Conservation (phyloP, 2,797 vertebrate species). For the Micromesistius poutassou region DNA sequence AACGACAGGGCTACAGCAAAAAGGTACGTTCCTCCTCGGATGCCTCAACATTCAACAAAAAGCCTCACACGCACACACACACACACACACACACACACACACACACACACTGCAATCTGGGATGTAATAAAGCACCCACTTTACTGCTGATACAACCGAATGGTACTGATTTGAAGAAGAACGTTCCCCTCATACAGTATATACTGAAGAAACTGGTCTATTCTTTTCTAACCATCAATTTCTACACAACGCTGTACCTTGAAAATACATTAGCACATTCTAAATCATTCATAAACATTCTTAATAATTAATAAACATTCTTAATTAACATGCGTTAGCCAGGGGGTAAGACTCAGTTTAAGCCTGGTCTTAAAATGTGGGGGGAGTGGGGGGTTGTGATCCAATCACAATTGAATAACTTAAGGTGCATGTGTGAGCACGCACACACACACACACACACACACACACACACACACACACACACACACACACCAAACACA, state of each 20-base stretch:
- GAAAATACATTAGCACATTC: background rate
- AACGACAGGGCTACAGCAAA: conserved; percentile 99
- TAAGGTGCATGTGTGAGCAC: too few relatives aligned
- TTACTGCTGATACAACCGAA: background rate
- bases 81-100: background rate
- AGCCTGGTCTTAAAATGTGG: too few relatives aligned
- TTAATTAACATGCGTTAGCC: background rate
- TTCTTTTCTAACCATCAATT: too few relatives aligned
- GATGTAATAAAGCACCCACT: too few relatives aligned
- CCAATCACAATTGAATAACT: background rate
- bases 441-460: background rate
- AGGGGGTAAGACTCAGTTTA: background rate
- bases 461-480: too few relatives aligned
- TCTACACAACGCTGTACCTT: too few relatives aligned
- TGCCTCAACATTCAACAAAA: background rate
- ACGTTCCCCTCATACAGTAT: too few relatives aligned
- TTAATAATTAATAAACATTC: background rate
- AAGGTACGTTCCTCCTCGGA: conserved; percentile 77
- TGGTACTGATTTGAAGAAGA: background rate
- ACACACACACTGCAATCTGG: background rate
- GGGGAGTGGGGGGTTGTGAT: too few relatives aligned
- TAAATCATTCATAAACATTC: background rate
- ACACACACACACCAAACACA: too few relatives aligned
- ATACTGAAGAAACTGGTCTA: too few relatives aligned
- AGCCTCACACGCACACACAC: background rate